Conservation (phyloP, 2,888 invertebrate genomes). For the Periphyllus acericola region DNA sequence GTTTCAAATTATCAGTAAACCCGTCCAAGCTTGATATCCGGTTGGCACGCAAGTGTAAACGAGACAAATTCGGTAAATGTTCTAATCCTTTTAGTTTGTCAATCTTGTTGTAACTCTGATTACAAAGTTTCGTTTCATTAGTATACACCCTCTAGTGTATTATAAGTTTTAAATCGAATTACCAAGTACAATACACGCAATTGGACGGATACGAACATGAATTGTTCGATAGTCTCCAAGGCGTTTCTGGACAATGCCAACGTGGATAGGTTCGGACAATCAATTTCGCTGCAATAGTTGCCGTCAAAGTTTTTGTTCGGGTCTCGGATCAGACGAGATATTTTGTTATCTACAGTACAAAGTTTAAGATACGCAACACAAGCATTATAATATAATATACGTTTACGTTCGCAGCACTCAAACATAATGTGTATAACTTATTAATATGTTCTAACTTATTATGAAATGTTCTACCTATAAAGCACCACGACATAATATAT, state of each 20-base stretch:
- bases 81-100: slow-evolving; percentile 29
- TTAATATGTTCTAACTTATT: too few species aligned
- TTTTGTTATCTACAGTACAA: slow-evolving; percentile 11
- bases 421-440: too few species aligned
- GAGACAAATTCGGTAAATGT: slow-evolving; percentile 3
- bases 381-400: not conserved
- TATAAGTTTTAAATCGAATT: slow-evolving; percentile 12
- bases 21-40: slow-evolving; percentile 29
- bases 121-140: not conserved
- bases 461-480: too few species aligned
- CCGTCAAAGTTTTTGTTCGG: not conserved
- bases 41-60: slow-evolving; percentile 34
- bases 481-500: too few species aligned
- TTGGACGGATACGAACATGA: not conserved
- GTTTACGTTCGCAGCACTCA: not conserved
- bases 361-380: not conserved
- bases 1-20: not conserved
- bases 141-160: not conserved
- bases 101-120: slow-evolving; percentile 42
- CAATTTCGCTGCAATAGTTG: slow-evolving; percentile 3
- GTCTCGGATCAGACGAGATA: not conserved
- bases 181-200: slow-evolving; percentile 48
- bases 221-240: slow-evolving; percentile 25
- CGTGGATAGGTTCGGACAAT: slow-evolving; percentile 20
- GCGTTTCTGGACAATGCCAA: slow-evolving; percentile 28